Evolutionary conservation across 2,113 vertebrate genomes (phyloP).

Genomic region (Erinaceus europaeus): DNA sequence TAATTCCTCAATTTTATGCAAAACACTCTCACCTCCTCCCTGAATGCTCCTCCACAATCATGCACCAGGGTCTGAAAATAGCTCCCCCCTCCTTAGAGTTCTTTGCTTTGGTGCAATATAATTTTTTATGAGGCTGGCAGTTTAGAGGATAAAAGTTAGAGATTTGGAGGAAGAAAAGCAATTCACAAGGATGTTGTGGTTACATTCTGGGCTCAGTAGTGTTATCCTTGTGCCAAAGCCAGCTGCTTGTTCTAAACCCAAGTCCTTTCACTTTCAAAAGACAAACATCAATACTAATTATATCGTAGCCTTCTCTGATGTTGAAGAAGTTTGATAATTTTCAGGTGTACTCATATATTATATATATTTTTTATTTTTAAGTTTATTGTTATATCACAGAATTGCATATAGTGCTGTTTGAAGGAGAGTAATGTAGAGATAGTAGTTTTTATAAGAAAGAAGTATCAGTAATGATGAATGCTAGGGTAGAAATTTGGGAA

Average conservation of each 20-base stretch:
- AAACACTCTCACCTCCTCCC: too few relatives aligned
- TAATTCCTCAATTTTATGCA: too few relatives aligned
- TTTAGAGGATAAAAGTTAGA: too few relatives aligned
- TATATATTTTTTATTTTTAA: background rate
- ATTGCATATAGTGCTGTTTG: background rate
- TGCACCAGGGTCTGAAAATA: too few relatives aligned
- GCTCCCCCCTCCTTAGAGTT: too few relatives aligned
- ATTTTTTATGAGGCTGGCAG: too few relatives aligned
- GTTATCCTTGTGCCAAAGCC: background rate
- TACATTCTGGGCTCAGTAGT: background rate
- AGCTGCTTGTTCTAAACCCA: background rate
- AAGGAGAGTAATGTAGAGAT: background rate
- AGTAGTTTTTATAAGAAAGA: background rate
- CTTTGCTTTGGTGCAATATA: too few relatives aligned
- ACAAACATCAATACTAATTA: background rate
- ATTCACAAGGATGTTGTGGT: background rate
- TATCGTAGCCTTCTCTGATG: background rate
- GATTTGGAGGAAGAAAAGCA: background rate
- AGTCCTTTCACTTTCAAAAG: background rate
- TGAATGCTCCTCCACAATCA: too few relatives aligned
- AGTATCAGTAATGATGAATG: background rate
- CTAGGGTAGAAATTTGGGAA: background rate
- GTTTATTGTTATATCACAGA: background rate
- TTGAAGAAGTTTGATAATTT: background rate
- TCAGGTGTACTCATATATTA: background rate